Percentiles rank a stretch among this genome's conserved stretches.
Evolutionary conservation across 2,113 vertebrate genomes (phyloP).

Genomic region (Toxotes chatareus): DNA sequence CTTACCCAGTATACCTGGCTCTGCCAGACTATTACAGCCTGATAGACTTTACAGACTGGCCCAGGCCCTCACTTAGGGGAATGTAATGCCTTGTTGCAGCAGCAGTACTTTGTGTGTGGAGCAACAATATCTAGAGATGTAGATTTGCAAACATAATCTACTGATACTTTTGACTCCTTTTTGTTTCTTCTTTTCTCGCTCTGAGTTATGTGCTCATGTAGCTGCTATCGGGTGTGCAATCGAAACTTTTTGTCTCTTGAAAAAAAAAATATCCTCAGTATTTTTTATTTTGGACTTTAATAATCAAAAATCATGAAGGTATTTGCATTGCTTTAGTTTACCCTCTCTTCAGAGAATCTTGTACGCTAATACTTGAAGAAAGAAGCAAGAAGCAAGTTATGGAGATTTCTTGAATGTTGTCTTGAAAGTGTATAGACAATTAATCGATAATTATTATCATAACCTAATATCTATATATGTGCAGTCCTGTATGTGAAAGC

Average conservation of each 20-base stretch:
- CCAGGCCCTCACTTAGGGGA: conserved; percentile 74
- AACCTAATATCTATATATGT: conserved; percentile 84
- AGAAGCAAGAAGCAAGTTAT: conserved; percentile 61
- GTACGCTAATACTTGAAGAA: conserved; percentile 85
- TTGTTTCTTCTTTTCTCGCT: conserved; percentile 66
- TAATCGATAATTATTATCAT: conserved; percentile 83
- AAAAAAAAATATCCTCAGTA: conserved; percentile 49
- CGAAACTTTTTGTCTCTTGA: conserved; percentile 74
- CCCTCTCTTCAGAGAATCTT: conserved; percentile 80
- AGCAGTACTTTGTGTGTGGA: conserved; percentile 73
- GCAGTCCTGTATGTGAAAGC: conserved; percentile 84
- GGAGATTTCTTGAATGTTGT: conserved; percentile 78
- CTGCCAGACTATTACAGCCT: conserved; percentile 66
- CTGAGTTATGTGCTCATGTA: conserved; percentile 90
- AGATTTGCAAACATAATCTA: conserved; percentile 86
- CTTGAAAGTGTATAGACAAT: conserved; percentile 82
- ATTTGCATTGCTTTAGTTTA: conserved; percentile 81
- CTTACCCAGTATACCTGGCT: conserved; percentile 59
- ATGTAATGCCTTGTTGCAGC: conserved; percentile 84
- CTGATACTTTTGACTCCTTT: conserved; percentile 70
- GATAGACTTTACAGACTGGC: conserved; percentile 68
- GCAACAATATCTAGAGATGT: conserved; percentile 88
- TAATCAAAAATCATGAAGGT: conserved; percentile 78
- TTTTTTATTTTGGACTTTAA: conserved; percentile 77
- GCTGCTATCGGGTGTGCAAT: conserved; percentile 91